Evolutionary conservation across 2,888 invertebrate genomes (phyloP).

Genomic region (Barypeithes pellucidus): DNA sequence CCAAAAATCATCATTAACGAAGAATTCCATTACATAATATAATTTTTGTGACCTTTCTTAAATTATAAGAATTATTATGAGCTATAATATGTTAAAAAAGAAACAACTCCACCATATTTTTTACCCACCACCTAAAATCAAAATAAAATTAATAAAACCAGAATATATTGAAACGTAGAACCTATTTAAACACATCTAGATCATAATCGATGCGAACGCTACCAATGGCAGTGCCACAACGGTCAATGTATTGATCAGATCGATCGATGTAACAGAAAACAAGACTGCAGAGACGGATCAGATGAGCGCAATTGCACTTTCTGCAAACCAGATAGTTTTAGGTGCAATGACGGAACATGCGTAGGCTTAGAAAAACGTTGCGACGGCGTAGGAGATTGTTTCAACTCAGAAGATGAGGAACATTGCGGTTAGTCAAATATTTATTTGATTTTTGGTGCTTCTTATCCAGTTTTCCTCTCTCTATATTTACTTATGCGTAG

Average conservation of each 20-base stretch:
- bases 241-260: slow-evolving; percentile 73
- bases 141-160: background rate
- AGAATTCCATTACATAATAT: too few species aligned
- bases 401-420: slow-evolving; percentile 75
- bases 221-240: slow-evolving; percentile 74
- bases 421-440: slow-evolving; percentile 70
- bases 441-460: slow-evolving; percentile 36
- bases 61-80: too few species aligned
- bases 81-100: too few species aligned
- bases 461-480: slow-evolving; percentile 25
- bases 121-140: slow-evolving; percentile 8
- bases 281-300: slow-evolving; percentile 86
- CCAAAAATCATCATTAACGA: too few species aligned
- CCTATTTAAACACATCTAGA: slow-evolving; percentile 14
- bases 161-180: background rate
- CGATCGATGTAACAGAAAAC: slow-evolving; percentile 73
- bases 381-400: slow-evolving; percentile 72
- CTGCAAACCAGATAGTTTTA: slow-evolving; percentile 73
- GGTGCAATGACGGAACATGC: slow-evolving; percentile 75
- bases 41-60: too few species aligned
- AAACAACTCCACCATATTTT: background rate
- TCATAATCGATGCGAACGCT: slow-evolving; percentile 52
- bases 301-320: slow-evolving; percentile 85
- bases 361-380: slow-evolving; percentile 72
- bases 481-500: slow-evolving; percentile 31